Percentiles rank a stretch among this genome's conserved stretches.
These are phyloP conservation scores for Calypte anna DNA, from an alignment of 2,113 vertebrate species.

Conservation along the genomic window DNA sequence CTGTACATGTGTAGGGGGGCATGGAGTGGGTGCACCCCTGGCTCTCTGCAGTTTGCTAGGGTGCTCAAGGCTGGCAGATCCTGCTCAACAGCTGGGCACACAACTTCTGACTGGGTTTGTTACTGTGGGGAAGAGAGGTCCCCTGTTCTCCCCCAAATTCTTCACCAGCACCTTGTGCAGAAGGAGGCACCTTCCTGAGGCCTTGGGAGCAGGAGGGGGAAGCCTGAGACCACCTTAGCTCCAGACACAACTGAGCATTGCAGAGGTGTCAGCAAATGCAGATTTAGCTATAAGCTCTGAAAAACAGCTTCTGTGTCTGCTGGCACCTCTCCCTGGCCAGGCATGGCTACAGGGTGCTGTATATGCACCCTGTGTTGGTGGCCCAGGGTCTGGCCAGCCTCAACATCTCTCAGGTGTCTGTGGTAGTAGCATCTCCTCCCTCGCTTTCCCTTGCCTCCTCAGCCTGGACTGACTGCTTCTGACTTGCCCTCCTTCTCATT, in stretches of 20 bases:
- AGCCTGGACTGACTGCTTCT: neutral
- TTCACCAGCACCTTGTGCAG: neutral
- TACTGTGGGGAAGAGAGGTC: neutral
- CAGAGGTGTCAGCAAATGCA: neutral
- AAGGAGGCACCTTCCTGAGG: neutral
- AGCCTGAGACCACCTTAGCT: neutral
- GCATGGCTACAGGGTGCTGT: rapidly evolving
- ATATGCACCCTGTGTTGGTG: rapidly evolving
- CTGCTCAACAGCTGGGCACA: neutral
- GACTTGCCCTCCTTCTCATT: neutral
- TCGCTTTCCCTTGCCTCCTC: neutral
- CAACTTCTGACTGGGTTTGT: neutral
- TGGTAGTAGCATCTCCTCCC: neutral
- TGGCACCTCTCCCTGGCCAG: neutral
- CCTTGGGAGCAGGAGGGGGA: neutral
- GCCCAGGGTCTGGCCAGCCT: neutral
- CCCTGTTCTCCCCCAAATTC: rapidly evolving
- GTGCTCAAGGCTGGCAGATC: neutral
- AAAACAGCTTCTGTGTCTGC: rapidly evolving
- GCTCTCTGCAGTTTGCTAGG: neutral
- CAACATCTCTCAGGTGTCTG: neutral
- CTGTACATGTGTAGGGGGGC: neutral
- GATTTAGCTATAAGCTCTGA: neutral
- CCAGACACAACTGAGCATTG: neutral
- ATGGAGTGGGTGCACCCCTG: rapidly evolving